Evolutionary conservation across 2,113 vertebrate species (phyloP), one percentile per base, ranked within the genome.

Genomic region (Labeo rohita): DNA sequence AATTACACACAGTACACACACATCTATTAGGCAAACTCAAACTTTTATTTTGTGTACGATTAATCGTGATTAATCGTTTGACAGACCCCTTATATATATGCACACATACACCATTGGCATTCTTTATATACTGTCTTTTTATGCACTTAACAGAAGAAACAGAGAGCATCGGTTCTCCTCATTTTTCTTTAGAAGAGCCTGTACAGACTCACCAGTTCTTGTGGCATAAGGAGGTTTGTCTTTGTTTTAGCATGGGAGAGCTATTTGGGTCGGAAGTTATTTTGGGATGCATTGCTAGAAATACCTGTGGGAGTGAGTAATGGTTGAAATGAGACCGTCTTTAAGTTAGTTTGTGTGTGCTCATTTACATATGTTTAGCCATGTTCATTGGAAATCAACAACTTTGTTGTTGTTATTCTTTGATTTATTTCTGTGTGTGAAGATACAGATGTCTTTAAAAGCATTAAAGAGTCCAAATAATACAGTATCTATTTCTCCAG

Each of bases 181-280:
- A 23, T 74, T 63, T 11, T 23, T 74, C 39, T 16, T 73, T 59
- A 23, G 66, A 5, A 43, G 7, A 47, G 28, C 47, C 47, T 54
- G 47, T 52, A 65, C 63, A 77, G 10, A 49, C 79, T 54, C n/a
- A 34, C 59, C 80, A 39, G 21, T 52, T 86, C 72, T 43, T 77
- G 85, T 66, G 56, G 85, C 85, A 87, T 45, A 87, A 77, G 61
- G 80, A 87, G 85, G 80, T 87, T 66, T 76, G 80, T 87, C 87
- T 90, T 81, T 70, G 85, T 90, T 93, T 92, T 93, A 84, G 84
- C 89, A 75, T 90, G 92, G 93, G 91, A 90, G 89, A 93, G 90
- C 90, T 94, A 95, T 94, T 94, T 94, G 94, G 94, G 94, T 94
- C 94, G 94, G 89, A 85, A 91, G 93, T 92, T 95, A 95, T 95